Percentiles rank a stretch among this genome's conserved stretches.
phyloP scores from a whole-genome alignment of 2,888 invertebrate genomes.

The Rhimphoctona megacephalus region DNA sequence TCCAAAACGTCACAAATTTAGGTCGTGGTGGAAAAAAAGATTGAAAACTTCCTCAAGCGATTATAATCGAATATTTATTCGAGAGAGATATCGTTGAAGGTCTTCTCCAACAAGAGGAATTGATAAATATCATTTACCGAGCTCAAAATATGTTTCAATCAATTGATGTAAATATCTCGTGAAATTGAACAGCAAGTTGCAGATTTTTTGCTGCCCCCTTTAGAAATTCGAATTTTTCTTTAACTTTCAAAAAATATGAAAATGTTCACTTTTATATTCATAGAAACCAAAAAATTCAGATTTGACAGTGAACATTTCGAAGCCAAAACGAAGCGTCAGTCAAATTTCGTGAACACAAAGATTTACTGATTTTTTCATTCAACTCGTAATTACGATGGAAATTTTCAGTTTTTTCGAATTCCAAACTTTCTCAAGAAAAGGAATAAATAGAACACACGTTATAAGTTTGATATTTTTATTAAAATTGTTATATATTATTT shows the following conservation, averaged over 20 bases:
- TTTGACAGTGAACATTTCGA: background rate
- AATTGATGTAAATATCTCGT: conserved; percentile 9
- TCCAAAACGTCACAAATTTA: background rate
- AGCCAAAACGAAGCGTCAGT: background rate
- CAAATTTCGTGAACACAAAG: no score
- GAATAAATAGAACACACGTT: background rate
- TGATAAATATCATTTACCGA: conserved; percentile 31
- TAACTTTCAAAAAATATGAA: background rate
- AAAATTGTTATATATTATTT: conserved; percentile 84
- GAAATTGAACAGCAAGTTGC: background rate
- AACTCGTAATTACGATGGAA: background rate
- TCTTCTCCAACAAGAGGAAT: conserved; percentile 16
- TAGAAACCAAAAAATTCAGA: background rate
- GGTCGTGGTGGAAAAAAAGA: conserved; percentile 21
- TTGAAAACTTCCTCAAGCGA: background rate
- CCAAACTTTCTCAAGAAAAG: background rate
- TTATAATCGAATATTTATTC: conserved; percentile 27
- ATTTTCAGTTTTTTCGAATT: background rate
- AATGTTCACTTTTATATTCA: background rate
- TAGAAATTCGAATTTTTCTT: background rate
- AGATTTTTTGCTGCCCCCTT: background rate
- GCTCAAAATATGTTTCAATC: conserved; percentile 41
- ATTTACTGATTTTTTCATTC: background rate
- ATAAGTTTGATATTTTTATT: conserved; percentile 78
- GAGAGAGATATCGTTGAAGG: conserved; percentile 51